Percentiles rank a stretch among this genome's conserved stretches.
Evolutionary conservation across 2,888 invertebrate species (phyloP).

Genomic region (Noctuana brunneofusca): DNA sequence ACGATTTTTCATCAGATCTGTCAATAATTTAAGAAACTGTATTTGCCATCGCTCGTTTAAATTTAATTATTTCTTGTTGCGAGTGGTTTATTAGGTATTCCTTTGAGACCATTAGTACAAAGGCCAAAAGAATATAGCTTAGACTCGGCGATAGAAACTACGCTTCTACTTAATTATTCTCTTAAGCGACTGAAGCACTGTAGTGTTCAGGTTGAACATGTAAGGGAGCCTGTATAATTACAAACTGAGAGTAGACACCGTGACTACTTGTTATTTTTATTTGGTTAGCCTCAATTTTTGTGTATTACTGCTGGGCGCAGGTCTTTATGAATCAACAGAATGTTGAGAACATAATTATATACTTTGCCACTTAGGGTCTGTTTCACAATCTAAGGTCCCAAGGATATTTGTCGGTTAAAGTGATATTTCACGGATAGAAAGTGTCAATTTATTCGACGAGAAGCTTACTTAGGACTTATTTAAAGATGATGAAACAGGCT

Average conservation of each 20-base stretch:
- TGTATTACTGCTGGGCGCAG: not conserved
- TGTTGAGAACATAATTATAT: no score
- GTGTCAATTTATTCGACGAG: no score
- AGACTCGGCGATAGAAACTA: slow-evolving; percentile 30
- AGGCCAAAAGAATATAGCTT: slow-evolving; percentile 32
- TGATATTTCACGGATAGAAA: no score
- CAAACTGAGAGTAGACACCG: not conserved
- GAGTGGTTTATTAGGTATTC: slow-evolving; percentile 31
- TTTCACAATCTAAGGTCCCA: no score
- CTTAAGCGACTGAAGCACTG: slow-evolving; percentile 23
- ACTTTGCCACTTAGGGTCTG: no score
- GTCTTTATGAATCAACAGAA: no score
- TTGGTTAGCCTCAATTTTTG: slow-evolving; percentile 36
- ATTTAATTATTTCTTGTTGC: slow-evolving; percentile 29
- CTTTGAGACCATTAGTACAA: slow-evolving; percentile 30
- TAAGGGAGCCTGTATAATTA: slow-evolving; percentile 12
- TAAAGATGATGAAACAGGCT: no score
- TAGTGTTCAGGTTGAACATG: slow-evolving; percentile 25
- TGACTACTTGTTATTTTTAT: slow-evolving; percentile 33
- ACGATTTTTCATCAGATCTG: not conserved
- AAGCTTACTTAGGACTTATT: no score
- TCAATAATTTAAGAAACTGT: not conserved
- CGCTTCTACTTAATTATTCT: slow-evolving; percentile 34
- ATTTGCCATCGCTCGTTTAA: not conserved
- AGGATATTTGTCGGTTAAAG: no score